Percentiles rank a stretch among this genome's conserved stretches.
Conservation (phyloP, 2,797 vertebrate species). For the Paguma larvata region DNA sequence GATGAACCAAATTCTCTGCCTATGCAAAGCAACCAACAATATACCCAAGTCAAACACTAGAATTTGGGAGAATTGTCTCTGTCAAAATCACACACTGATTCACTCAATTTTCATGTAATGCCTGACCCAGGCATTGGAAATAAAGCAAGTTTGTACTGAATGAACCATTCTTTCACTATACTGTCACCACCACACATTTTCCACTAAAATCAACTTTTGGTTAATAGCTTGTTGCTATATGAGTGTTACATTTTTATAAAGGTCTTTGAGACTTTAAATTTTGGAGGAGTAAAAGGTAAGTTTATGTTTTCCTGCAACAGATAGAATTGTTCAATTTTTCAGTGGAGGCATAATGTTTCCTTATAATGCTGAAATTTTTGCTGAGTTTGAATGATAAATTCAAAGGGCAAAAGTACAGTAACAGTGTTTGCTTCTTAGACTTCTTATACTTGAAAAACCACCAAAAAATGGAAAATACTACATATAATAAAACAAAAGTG, state of each 20-base stretch:
- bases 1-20: constrained; percentile 73
- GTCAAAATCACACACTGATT: constrained; percentile 15
- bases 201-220: background rate
- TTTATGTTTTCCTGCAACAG: background rate
- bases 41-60: background rate
- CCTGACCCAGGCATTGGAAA: background rate
- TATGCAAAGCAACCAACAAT: background rate
- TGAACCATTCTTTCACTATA: background rate
- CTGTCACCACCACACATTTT: background rate
- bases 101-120: background rate
- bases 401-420: background rate
- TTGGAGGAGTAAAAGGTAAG: constrained; percentile 23
- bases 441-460: constrained; percentile 58
- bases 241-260: background rate
- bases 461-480: constrained; percentile 8
- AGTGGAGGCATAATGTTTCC: background rate
- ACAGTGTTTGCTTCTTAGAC: constrained; percentile 1
- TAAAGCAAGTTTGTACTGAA: background rate
- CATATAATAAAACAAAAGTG: background rate
- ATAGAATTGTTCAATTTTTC: constrained; percentile 26
- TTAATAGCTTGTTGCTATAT: constrained; percentile 18
- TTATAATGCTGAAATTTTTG: constrained; percentile 20
- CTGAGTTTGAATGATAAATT: constrained; percentile 11
- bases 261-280: constrained; percentile 43
- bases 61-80: background rate